Evolutionary conservation across 2,113 vertebrate genomes (phyloP), one percentile per base, ranked within the genome.

Genomic region (Mastomys coucha): DNA sequence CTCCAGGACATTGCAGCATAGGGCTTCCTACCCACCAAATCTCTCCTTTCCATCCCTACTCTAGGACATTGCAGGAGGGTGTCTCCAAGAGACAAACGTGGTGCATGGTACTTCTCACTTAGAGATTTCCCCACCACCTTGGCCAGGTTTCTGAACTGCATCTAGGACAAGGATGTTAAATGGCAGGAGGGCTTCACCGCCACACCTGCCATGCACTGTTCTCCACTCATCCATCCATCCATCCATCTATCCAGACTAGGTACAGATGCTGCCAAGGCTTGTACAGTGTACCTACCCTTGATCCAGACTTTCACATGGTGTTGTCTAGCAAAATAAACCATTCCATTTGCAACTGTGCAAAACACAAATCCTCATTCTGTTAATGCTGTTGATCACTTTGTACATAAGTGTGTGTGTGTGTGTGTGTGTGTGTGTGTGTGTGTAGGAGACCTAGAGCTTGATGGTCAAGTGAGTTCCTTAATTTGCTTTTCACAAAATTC

Each of bases 1-100:
- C 51, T 60, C 36, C 19, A 91, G 60, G 60, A 20, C 19, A 2
- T n/a, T n/a, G 60, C 5, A 10, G 12, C 45, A 11, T 0, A 0
- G 60, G 39, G 5, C 31, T 73, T 19, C n/a, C 20, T 11, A 39
- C 31, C 24, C 42, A 7, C 33, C 49, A 39, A 81, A 17, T 39
- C 16, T 24, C 72, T 12, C 31, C 49, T 92, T 88, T 88, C 26
- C 8, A 14, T 24, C 1, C 20, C 31, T 1, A 7, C 51, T 60
- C 36, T 14, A 91, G 60, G 60, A 20, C 19, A 2, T 12, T 6
- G 8, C 7, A 8, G 6, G 8, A 51, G 39, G 63, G 2, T 28
- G 33, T 33, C 65, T n/a, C 56, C 3, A 0, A 33, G 49, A 31
- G 75, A 42, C 70, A 56, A 9, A n/a, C 8, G 2, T 7, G 26